A percentile compares a stretch with the other conserved stretches of the same genome.
These are phyloP conservation scores for Centropristis striata DNA, from an alignment of 2,113 vertebrate species.

Conservation along the genomic window DNA sequence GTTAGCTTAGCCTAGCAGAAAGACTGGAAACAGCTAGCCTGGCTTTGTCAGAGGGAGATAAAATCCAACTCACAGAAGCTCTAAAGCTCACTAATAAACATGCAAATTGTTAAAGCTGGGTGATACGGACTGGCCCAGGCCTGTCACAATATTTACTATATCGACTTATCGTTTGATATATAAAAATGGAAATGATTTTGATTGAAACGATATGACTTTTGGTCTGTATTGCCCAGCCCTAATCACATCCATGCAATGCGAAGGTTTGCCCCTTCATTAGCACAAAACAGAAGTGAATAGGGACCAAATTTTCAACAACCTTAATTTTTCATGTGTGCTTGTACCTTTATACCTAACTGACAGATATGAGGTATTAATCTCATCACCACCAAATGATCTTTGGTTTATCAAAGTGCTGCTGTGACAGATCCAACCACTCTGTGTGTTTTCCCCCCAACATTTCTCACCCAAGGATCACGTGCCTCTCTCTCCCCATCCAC, in stretches of 20 bases:
- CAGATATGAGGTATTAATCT: neutral
- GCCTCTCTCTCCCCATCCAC: conserved; percentile 4
- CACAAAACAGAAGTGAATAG: too few species aligned
- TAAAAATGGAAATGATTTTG: too few species aligned
- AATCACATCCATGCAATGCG: too few species aligned
- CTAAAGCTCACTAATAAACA: neutral
- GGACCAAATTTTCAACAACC: too few species aligned
- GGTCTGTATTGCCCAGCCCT: too few species aligned
- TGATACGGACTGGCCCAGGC: too few species aligned
- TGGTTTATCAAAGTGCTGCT: neutral
- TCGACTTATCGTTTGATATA: too few species aligned
- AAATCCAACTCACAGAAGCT: neutral
- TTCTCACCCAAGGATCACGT: conserved; percentile 15
- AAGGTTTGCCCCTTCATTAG: too few species aligned
- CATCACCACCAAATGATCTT: neutral
- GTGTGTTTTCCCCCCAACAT: neutral
- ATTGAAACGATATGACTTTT: too few species aligned
- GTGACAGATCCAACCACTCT: neutral
- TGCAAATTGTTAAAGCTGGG: too few species aligned
- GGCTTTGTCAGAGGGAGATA: neutral
- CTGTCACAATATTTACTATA: too few species aligned
- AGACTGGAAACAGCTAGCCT: neutral
- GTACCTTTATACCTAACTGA: neutral
- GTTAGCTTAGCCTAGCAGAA: neutral
- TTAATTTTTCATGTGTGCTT: too few species aligned